Conservation (phyloP, 1,140 invertebrate genomes). For the Chrysoperla carnea region DNA sequence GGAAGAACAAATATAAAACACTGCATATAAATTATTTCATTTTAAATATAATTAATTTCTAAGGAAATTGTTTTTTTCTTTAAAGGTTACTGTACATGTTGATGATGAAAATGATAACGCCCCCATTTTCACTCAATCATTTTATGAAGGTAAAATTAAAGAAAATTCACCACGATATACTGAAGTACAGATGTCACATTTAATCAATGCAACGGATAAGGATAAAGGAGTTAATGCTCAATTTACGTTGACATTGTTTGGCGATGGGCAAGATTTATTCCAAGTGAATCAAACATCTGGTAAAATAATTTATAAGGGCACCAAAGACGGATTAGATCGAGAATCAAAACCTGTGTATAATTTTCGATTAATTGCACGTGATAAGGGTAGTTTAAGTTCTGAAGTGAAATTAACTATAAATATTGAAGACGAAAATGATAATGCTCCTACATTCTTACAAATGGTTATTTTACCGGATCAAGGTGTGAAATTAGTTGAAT, state of each 20-base stretch:
- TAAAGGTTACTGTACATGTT: slow-evolving; percentile 56
- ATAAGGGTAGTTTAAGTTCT: slow-evolving; percentile 53
- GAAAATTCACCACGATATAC: slow-evolving; percentile 62
- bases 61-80: slow-evolving; percentile 1
- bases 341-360: slow-evolving; percentile 51
- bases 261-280: slow-evolving; percentile 60
- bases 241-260: slow-evolving; percentile 52
- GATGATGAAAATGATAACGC: slow-evolving; percentile 85
- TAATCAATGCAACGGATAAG: slow-evolving; percentile 50
- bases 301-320: slow-evolving; percentile 36
- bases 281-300: slow-evolving; percentile 50
- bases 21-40: not conserved
- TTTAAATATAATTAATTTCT: not conserved
- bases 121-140: slow-evolving; percentile 51
- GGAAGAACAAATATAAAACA: not conserved
- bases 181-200: slow-evolving; percentile 46
- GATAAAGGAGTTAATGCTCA: slow-evolving; percentile 65
- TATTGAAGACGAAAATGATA: slow-evolving; percentile 71
- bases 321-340: slow-evolving; percentile 39
- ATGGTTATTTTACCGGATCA: slow-evolving; percentile 44
- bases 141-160: slow-evolving; percentile 58
- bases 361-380: slow-evolving; percentile 52
- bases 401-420: slow-evolving; percentile 49
- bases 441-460: slow-evolving; percentile 49
- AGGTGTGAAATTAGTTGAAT: slow-evolving; percentile 41